Base-by-base conservation (phyloP, 2,113 vertebrate genomes). In the Ranitomeya imitator region DNA sequence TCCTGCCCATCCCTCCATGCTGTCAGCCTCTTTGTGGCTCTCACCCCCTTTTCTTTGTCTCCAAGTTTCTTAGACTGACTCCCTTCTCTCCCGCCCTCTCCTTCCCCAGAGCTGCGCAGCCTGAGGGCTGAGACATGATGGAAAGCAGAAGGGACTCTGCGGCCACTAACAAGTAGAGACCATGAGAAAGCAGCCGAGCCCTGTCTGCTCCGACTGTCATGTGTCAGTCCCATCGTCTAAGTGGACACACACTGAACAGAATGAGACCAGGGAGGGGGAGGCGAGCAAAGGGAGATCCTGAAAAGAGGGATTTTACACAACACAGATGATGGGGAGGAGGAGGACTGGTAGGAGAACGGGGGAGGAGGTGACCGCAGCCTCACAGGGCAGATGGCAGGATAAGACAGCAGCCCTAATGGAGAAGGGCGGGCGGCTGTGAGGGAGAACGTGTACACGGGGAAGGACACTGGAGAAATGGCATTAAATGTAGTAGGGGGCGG, bases 41-140 rank as follows among this genome's bases (percentile, higher is more conserved):
- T 90, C 89, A 71, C 80, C 83, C 84, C 76, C 65, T 88, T 37
- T 82, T 73, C 73, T 85, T 88, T 79, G 85, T 88, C 85, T 79
- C 51, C 73, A 61, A 73, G 76, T 19, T 55, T 61, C n/a, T 23
- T 10, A 18, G 69, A 54, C 74, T 78, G 69, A 54, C 74, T 78
- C 81, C 81, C 87, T 81, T 8, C 57, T 76, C 87, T 63, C 87
- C 87, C 87, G 61, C 87, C 74, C 69, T 16, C 13, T 79, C 76
- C 80, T 59, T 19, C 87, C 71, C 73, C 69, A 55, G 63, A 79
- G 59, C 67, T 26, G 54, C 74, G 23, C 77, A 71, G 87, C 87
- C 87, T 82, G 57, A n/a, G 79, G 87, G 87, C 87, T 85, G 87
- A 89, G 87, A 79, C 87, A 77, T 89, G 87, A 89, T 85, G 87